Percentiles rank a stretch among this genome's conserved stretches.
phyloP scores from a whole-genome alignment of 2,888 invertebrate species.

The Agrotis exclamationis region DNA sequence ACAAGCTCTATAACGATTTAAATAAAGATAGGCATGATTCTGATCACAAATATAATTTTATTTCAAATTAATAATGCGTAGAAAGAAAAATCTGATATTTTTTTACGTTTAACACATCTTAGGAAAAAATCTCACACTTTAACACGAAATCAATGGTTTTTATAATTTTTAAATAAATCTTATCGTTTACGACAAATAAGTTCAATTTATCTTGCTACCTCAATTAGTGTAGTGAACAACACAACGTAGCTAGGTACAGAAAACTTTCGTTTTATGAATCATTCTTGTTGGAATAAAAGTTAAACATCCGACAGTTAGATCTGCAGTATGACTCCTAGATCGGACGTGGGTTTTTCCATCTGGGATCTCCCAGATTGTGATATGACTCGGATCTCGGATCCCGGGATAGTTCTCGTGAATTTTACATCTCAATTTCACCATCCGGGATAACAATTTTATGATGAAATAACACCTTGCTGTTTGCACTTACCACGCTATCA shows the following conservation, averaged over 20 bases:
- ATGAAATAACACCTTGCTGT: slow-evolving; percentile 36
- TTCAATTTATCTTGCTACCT: slow-evolving; percentile 34
- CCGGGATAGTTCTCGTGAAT: slow-evolving; percentile 5
- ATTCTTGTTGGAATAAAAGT: slow-evolving; percentile 25
- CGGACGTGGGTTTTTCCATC: slow-evolving; percentile 21
- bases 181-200: slow-evolving; percentile 28
- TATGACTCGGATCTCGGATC: neutral
- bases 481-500: slow-evolving; percentile 49
- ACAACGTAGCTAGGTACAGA: neutral
- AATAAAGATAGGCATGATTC: slow-evolving; percentile 18
- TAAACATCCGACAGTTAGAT: neutral
- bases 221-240: slow-evolving; percentile 15
- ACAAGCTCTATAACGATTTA: slow-evolving; percentile 45
- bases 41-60: slow-evolving; percentile 23
- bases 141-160: slow-evolving; percentile 23
- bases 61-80: slow-evolving; percentile 36
- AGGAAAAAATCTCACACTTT: slow-evolving; percentile 2
- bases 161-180: slow-evolving; percentile 43
- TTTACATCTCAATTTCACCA: slow-evolving; percentile 31
- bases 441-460: slow-evolving; percentile 29
- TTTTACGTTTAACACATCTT: slow-evolving; percentile 16
- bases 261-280: slow-evolving; percentile 23
- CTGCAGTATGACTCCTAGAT: slow-evolving; percentile 21
- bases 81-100: neutral
- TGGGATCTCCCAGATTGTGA: slow-evolving; percentile 9